A percentile compares a stretch with the other conserved stretches of the same genome.
phyloP scores from a whole-genome alignment of 2,797 vertebrate genomes.

The Melanotaenia maccullochi region DNA sequence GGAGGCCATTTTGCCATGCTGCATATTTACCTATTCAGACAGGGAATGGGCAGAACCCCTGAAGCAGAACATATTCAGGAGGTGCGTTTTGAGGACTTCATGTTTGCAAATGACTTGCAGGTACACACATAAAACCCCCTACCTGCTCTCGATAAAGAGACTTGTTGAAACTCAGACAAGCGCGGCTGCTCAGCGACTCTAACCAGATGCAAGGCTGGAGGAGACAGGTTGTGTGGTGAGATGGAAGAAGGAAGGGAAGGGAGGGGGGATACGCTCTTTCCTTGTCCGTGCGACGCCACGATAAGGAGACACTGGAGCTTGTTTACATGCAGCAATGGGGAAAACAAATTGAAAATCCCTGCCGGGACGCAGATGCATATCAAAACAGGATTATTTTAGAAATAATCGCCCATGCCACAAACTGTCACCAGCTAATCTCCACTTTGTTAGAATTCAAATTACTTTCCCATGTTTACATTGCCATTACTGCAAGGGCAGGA shows the following conservation, averaged over 20 bases:
- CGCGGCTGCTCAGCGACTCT: slow-evolving; percentile 72
- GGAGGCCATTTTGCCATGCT: slow-evolving; percentile 81
- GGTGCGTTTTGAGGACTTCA: slow-evolving; percentile 83
- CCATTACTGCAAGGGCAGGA: slow-evolving; percentile 82
- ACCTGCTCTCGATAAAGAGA: slow-evolving; percentile 84
- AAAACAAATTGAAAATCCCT: slow-evolving; percentile 90
- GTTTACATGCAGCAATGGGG: slow-evolving; percentile 87
- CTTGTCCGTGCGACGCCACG: slow-evolving; percentile 80
- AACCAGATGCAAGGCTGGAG: slow-evolving; percentile 72
- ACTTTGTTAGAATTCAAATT: slow-evolving; percentile 90
- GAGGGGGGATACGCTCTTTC: slow-evolving; percentile 69
- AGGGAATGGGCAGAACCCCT: slow-evolving; percentile 83
- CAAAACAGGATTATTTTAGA: slow-evolving; percentile 90
- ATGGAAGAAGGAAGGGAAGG: slow-evolving; percentile 51
- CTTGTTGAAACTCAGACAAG: slow-evolving; percentile 87
- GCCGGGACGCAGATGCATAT: slow-evolving; percentile 88
- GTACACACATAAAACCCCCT: slow-evolving; percentile 81
- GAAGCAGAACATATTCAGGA: slow-evolving; percentile 87
- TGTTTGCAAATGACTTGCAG: slow-evolving; percentile 88
- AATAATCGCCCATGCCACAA: slow-evolving; percentile 86
- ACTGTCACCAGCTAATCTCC: slow-evolving; percentile 87
- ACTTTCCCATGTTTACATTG: slow-evolving; percentile 86
- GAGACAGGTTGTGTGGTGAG: slow-evolving; percentile 72
- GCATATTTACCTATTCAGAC: slow-evolving; percentile 83
- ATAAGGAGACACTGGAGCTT: slow-evolving; percentile 88